Evolutionary conservation across 1,140 invertebrate genomes (phyloP).

Genomic region (Mamestra configurata): DNA sequence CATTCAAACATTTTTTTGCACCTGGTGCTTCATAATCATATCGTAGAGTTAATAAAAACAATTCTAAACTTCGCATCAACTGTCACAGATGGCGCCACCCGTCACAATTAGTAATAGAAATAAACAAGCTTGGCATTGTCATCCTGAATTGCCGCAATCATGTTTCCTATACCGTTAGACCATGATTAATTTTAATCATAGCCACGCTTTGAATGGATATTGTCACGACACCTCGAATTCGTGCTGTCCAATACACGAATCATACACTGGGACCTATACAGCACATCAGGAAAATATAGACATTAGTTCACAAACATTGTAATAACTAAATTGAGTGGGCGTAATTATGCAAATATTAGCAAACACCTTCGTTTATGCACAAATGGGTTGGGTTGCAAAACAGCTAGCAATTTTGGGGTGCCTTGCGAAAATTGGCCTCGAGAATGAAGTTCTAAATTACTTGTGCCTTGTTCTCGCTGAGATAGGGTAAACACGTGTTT

Average conservation of each 20-base stretch:
- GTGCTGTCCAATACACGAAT: background rate
- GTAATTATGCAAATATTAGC: slow-evolving; percentile 43
- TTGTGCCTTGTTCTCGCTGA: background rate
- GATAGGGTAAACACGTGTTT: background rate
- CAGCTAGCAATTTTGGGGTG: slow-evolving; percentile 29
- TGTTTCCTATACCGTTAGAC: slow-evolving; percentile 24
- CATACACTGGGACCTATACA: background rate
- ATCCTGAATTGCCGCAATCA: background rate
- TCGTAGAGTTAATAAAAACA: background rate
- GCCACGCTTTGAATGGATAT: background rate
- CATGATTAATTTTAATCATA: slow-evolving; percentile 34
- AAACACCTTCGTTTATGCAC: slow-evolving; percentile 28
- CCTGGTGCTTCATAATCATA: no score
- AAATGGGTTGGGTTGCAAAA: slow-evolving; percentile 34
- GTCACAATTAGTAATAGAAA: background rate
- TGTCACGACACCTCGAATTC: slow-evolving; percentile 27
- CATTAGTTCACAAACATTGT: slow-evolving; percentile 17
- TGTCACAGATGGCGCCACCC: slow-evolving; percentile 14
- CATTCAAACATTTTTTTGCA: no score
- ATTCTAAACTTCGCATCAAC: background rate
- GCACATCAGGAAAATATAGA: background rate
- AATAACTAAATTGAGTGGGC: slow-evolving; percentile 21
- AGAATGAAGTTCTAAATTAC: background rate
- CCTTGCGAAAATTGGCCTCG: slow-evolving; percentile 40
- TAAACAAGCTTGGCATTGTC: background rate